Evolutionary conservation across 2,113 vertebrate species (phyloP).

Genomic region (Girardinichthys multiradiatus): DNA sequence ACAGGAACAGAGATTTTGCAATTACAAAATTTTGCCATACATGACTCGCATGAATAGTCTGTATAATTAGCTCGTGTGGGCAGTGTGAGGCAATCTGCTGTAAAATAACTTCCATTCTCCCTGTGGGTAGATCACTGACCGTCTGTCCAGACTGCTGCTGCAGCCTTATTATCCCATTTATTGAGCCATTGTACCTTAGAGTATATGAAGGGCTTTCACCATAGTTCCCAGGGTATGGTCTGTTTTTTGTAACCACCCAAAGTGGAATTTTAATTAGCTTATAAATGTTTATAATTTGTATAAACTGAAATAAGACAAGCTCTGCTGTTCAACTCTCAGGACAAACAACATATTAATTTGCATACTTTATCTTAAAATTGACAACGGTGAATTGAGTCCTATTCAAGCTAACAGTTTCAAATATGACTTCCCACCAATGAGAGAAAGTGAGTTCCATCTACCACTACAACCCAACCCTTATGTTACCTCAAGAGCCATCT

Average conservation of each 20-base stretch:
- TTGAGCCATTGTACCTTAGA: slow-evolving; percentile 43
- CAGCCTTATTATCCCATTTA: slow-evolving; percentile 62
- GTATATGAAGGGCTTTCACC: slow-evolving; percentile 19
- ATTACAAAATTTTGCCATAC: slow-evolving; percentile 69
- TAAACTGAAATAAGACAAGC: background rate
- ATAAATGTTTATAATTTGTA: background rate
- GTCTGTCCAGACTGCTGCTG: slow-evolving; percentile 64
- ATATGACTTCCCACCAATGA: background rate
- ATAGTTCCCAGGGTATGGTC: slow-evolving; percentile 6
- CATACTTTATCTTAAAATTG: background rate
- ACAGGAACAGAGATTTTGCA: slow-evolving; percentile 54
- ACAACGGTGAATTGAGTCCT: too few relatives aligned
- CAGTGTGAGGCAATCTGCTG: slow-evolving; percentile 71
- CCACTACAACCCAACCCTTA: background rate
- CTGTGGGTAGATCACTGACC: slow-evolving; percentile 60
- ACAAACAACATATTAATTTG: background rate
- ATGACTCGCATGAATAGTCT: slow-evolving; percentile 69
- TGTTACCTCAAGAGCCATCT: background rate
- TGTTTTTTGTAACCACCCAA: slow-evolving; percentile 16
- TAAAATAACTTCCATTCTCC: slow-evolving; percentile 69
- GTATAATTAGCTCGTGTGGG: slow-evolving; percentile 76
- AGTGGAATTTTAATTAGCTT: slow-evolving; percentile 5
- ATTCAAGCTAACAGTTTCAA: background rate
- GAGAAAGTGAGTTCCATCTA: background rate
- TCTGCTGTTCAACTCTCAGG: background rate